Evolutionary conservation across 2,797 vertebrate species (phyloP), one percentile per base, ranked within the genome.

Genomic region (Perodicticus potto): DNA sequence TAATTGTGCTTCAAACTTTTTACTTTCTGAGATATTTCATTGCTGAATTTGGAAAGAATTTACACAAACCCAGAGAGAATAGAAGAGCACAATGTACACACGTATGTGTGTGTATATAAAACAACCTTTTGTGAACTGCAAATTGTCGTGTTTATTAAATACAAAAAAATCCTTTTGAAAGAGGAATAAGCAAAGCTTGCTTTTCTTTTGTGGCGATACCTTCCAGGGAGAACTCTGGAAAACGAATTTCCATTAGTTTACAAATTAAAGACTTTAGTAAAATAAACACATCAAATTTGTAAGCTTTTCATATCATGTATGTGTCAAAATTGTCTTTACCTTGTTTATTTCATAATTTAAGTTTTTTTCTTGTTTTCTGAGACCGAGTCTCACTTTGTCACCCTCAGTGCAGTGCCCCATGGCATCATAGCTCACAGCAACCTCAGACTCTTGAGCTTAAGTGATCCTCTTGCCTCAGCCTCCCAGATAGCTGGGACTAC

Each of bases 161-260:
- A 49, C 7, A 94, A 93, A 78, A 94, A 94, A 23, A 70, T 14
- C 4, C 65, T 55, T 81, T 76, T 57, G 49, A 72, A 77, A 76
- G 19, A 76, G 17, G 14, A 83, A 45, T 34, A 94, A 85, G 32
- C 1, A 87, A 87, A 89, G 61, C 1, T 88, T 65, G 40, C 16
- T 74, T 40, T 77, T 77, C 45, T n/a, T 86, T 69, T 82, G 9
- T 69, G 20, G 34, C 23, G 91, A 61, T 10, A 34, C 16, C 7
- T 93, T 96, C 86, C 53, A 77, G 86, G 80, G 22, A 83, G 65
- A 65, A 16, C 14, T 95, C 72, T 91, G 27, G 29, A 95, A 94
- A 89, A 81, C 22, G 76, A 82, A 43, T 86, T 91, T n/a, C 27
- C 10, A 84, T 43, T 20, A 69, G 34, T 8, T 89, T 22, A 91